Percentiles rank a stretch among this genome's conserved stretches.
phyloP scores from a whole-genome alignment of 53 echinoderm and acorn worm genomes.

The Zoroaster sp. region DNA sequence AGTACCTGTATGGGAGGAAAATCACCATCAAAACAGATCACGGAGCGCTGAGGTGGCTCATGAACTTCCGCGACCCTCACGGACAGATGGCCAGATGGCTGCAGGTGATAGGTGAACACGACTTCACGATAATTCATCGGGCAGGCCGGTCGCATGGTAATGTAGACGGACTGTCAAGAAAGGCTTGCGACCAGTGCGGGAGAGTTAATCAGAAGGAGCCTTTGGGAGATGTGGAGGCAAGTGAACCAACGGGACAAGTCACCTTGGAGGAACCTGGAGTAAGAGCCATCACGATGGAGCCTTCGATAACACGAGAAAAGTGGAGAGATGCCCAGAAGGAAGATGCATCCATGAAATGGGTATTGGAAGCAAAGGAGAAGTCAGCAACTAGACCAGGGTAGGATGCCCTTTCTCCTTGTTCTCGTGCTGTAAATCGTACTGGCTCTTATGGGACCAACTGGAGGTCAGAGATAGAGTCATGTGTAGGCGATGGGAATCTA shows the following conservation, averaged over 20 bases:
- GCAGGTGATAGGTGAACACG: not conserved
- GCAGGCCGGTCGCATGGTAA: not conserved
- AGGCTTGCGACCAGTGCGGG: not conserved
- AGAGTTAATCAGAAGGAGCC: not conserved
- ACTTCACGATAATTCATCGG: not conserved
- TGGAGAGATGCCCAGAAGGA: not conserved
- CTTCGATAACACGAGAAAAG: not conserved
- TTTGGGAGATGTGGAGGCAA: not conserved
- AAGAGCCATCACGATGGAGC: not conserved
- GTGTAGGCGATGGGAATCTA: not conserved
- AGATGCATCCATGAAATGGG: not conserved
- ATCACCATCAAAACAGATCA: not conserved
- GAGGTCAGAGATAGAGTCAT: not conserved
- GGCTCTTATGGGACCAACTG: conserved; percentile 11
- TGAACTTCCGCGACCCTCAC: too few species aligned
- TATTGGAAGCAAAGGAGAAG: conserved; percentile 2
- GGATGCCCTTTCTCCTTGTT: not conserved
- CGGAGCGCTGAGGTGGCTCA: not conserved
- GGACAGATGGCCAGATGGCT: not conserved
- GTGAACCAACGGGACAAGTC: not conserved
- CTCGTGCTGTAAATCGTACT: conserved; percentile 13
- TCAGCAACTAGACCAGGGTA: not conserved
- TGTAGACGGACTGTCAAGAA: not conserved
- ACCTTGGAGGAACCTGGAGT: too few species aligned
- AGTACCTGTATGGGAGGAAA: not conserved